These are phyloP conservation scores for Callocephalon fimbriatum DNA, from an alignment of 2,113 vertebrate species.

Conservation along the genomic window DNA sequence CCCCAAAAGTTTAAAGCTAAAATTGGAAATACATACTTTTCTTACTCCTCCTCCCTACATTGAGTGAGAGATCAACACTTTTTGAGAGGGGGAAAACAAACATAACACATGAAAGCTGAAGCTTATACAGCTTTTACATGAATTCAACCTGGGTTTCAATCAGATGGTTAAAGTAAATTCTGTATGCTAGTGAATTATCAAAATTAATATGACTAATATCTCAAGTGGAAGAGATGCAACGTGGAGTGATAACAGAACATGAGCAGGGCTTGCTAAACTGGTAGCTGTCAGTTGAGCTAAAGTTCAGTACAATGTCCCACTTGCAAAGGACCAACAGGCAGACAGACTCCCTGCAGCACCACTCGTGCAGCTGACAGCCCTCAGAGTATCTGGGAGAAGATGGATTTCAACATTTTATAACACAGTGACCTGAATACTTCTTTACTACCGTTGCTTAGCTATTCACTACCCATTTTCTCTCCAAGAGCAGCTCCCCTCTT, in stretches of 20 bases:
- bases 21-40: background rate
- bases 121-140: background rate
- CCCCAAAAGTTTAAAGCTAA: background rate
- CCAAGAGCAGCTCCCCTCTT: background rate
- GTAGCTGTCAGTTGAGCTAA: background rate
- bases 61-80: background rate
- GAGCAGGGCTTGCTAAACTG: background rate
- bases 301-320: fast-evolving
- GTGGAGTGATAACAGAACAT: background rate
- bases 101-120: background rate
- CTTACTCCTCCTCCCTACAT: background rate
- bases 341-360: background rate
- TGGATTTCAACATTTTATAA: background rate
- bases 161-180: background rate
- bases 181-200: background rate
- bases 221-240: background rate
- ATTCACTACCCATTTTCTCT: background rate
- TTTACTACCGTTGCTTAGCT: background rate
- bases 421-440: background rate
- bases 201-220: background rate
- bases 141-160: background rate
- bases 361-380: background rate
- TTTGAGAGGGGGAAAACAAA: background rate
- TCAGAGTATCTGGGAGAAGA: background rate
- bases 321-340: background rate